Evolutionary conservation across 2,797 vertebrate species (phyloP), one percentile per base, ranked within the genome.

Genomic region (Craterocephalus amniculus): DNA sequence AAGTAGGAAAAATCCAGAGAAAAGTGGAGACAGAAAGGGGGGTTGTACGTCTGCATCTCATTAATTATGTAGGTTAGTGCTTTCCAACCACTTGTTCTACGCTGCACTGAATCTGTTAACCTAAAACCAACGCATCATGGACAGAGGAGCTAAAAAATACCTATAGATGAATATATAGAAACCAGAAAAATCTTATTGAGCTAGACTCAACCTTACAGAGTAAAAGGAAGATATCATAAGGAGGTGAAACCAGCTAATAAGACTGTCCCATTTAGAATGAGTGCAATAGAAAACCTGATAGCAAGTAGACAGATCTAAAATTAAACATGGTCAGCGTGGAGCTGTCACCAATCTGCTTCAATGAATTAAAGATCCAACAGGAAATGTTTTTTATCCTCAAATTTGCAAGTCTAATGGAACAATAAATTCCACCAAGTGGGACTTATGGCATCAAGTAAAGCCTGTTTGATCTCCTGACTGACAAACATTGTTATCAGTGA

Each of bases 11-110:
- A 56, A 70, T 22, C 31, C 16, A 1, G 32, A 72, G 54, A 35
- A 38, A 27, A 10, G 14, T 38, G 22, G 68, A 35, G 48, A 51
- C 18, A 0, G 34, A 64, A 58, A 0, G 16, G n/a, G 49, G 35
- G 8, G 58, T 79, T 77, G 36, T 54, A 14, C 18, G 6, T 35
- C 68, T 57, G 56, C 48, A 18, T 35, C 54, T 86, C 62, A 68
- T 90, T 29, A 84, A 89, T 86, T 83, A 91, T 88, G 72, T 0
- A 89, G 70, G 4, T 63, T 16, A 62, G 69, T 70, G 70, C 64
- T 74, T 70, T 58, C 36, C 58, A 29, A 29, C 49, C 61, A 56
- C 49, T 70, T 79, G 75, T 67, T 79, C 61, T 69, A 6, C 16
- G 40, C 36, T 55, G 78, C 40, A 55, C 18, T 20, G 18, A 58